A percentile compares a stretch with the other conserved stretches of the same genome.
phyloP scores from a whole-genome alignment of 2,113 vertebrate genomes.

The Miniopterus natalensis region DNA sequence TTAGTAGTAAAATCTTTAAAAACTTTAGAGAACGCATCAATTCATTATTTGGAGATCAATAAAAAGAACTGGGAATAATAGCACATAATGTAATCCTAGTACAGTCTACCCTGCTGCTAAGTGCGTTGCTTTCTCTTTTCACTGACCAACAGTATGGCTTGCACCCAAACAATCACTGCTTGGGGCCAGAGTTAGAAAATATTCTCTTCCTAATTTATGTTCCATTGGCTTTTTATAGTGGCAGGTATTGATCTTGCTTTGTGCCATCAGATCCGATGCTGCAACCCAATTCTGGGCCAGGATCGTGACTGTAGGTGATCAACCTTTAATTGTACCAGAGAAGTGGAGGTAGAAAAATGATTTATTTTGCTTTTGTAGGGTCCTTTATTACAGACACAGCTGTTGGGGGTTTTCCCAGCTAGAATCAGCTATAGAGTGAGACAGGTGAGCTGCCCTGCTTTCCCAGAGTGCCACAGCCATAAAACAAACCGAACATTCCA shows the following conservation, averaged over 20 bases:
- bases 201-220: conserved; percentile 69
- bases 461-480: conserved; percentile 68
- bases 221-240: conserved; percentile 49
- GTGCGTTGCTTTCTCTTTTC: conserved; percentile 49
- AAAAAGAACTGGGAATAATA: conserved; percentile 57
- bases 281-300: conserved; percentile 8
- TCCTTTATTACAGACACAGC: conserved; percentile 83
- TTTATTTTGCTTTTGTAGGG: conserved; percentile 73
- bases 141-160: conserved; percentile 49
- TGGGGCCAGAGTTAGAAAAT: conserved; percentile 60
- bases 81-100: conserved; percentile 54
- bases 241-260: conserved; percentile 65
- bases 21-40: conserved; percentile 22
- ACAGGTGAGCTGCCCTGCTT: conserved; percentile 75
- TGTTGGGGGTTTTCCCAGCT: conserved; percentile 75
- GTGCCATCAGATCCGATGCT: conserved; percentile 66
- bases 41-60: conserved; percentile 69
- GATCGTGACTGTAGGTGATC: conserved; percentile 71
- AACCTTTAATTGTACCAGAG: conserved; percentile 69
- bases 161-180: conserved; percentile 15
- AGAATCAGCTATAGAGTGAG: conserved; percentile 53
- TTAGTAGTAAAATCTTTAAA: conserved; percentile 46
- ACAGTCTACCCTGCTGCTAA: conserved; percentile 51
- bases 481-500: conserved; percentile 79
- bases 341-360: conserved; percentile 76